A percentile compares a stretch with the other conserved stretches of the same genome.
Conservation (phyloP, 2,888 invertebrate species). For the Diaprepes abbreviatus region DNA sequence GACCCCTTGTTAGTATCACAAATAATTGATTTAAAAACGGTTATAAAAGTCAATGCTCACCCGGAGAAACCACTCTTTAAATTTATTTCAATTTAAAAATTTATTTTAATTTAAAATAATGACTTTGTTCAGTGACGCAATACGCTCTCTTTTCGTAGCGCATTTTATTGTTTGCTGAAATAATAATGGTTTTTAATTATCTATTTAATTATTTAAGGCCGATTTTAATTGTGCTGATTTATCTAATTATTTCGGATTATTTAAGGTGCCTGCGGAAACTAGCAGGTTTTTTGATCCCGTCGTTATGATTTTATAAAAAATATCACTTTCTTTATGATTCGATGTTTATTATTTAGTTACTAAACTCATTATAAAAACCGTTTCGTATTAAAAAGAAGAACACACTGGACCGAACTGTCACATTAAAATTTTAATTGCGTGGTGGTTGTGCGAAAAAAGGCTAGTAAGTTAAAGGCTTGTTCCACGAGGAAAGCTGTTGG, state of each 20-base stretch:
- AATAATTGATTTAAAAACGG: neutral
- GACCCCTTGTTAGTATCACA: neutral
- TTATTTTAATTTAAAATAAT: constrained; percentile 2
- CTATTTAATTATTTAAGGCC: neutral
- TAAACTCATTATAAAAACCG: no score
- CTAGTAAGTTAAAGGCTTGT: neutral
- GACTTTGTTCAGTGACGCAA: neutral
- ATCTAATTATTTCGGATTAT: no score
- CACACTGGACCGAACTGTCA: neutral
- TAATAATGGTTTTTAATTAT: neutral
- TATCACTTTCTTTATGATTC: neutral
- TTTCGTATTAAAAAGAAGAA: neutral
- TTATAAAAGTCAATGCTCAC: neutral
- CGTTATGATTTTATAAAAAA: no score
- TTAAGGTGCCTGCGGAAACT: no score
- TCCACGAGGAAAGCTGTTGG: neutral
- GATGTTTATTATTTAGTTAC: no score
- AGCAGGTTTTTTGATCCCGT: no score
- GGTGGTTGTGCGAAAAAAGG: neutral
- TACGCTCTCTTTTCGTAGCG: neutral
- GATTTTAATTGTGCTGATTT: neutral
- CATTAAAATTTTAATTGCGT: neutral
- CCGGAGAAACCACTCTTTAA: neutral
- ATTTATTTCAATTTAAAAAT: neutral
- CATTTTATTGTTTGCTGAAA: neutral